Percentiles rank a stretch among this genome's conserved stretches.
Conservation (phyloP, 2,888 invertebrate species). For the Incurvaria masculella region DNA sequence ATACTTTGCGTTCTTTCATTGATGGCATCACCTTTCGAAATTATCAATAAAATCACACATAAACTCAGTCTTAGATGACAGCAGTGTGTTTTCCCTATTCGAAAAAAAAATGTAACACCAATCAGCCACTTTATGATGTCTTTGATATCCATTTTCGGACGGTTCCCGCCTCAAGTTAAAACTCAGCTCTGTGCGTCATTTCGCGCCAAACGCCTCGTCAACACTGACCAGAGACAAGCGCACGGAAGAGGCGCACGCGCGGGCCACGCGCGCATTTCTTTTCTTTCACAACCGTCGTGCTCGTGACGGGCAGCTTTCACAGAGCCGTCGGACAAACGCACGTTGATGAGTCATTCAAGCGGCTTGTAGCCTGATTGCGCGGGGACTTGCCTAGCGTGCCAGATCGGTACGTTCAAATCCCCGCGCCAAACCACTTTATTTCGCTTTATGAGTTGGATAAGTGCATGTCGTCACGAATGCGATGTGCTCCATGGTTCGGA, state of each 20-base stretch:
- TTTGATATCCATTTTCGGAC: constrained; percentile 37
- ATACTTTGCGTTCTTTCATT: background rate
- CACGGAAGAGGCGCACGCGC: background rate
- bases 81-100: too few species aligned
- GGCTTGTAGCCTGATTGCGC: too few species aligned
- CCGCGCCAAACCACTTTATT: too few species aligned
- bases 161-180: constrained; percentile 8
- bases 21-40: background rate
- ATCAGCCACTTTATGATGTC: constrained; percentile 52
- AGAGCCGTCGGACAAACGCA: background rate
- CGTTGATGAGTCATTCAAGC: too few species aligned
- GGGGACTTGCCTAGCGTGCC: too few species aligned
- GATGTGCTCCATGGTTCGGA: too few species aligned
- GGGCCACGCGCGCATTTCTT: background rate
- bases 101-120: constrained; percentile 39
- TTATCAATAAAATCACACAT: too few species aligned
- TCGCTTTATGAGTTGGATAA: too few species aligned
- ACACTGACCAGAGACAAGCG: constrained; percentile 22
- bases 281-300: too few species aligned
- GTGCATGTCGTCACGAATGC: too few species aligned
- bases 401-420: too few species aligned
- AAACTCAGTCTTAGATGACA: too few species aligned
- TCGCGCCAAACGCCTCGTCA: constrained; percentile 24
- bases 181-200: constrained; percentile 24
- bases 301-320: background rate